phyloP scores from a whole-genome alignment of 2,797 vertebrate species.

The Linurgus olivaceus region DNA sequence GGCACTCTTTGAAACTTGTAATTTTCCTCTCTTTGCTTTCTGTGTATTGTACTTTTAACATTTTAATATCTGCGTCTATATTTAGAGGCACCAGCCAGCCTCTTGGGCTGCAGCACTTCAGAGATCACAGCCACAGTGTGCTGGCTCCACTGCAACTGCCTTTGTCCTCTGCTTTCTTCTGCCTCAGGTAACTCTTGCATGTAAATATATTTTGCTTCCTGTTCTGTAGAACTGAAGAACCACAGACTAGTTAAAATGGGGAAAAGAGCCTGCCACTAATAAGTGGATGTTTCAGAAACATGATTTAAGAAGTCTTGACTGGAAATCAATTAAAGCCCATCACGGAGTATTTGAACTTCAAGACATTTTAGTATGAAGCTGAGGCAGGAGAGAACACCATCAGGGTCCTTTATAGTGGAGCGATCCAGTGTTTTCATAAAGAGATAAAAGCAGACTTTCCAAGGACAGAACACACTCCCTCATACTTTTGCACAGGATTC shows the following conservation, averaged over 20 bases:
- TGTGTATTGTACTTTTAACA: background rate
- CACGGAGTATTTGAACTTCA: background rate
- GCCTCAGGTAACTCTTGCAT: background rate
- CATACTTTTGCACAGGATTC: background rate
- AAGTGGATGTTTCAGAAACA: background rate
- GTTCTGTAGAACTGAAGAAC: background rate
- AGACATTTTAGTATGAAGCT: background rate
- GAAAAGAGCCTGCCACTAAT: background rate
- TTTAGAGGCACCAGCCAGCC: background rate
- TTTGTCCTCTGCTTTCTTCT: background rate
- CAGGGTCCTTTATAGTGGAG: background rate
- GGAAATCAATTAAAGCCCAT: constrained; percentile 41
- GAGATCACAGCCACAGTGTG: background rate
- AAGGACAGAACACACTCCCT: background rate
- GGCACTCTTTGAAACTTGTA: background rate
- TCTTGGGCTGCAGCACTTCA: background rate
- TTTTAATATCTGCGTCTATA: background rate
- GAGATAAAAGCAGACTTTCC: background rate
- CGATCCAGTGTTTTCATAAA: background rate
- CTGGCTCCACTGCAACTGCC: background rate
- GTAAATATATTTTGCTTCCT: background rate
- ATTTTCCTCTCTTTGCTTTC: constrained; percentile 18
- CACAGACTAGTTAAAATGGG: background rate
- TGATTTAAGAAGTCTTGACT: constrained; percentile 19
- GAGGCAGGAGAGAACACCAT: background rate